Percentiles rank a stretch among this genome's conserved stretches.
phyloP scores from a whole-genome alignment of 1,140 invertebrate species.

The Saxidomus purpurata region DNA sequence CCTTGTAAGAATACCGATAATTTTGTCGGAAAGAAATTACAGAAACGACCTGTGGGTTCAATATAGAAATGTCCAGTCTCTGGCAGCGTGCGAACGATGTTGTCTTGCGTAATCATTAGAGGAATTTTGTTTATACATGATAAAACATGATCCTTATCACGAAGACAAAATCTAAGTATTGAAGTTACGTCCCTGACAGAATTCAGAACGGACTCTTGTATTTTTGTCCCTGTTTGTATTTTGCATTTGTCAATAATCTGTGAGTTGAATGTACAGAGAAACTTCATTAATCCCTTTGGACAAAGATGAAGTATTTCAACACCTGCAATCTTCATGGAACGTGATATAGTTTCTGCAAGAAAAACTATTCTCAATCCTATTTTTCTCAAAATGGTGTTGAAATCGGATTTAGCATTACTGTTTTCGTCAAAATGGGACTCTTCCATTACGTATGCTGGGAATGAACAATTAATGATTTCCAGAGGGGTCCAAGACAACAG shows the following conservation, averaged over 20 bases:
- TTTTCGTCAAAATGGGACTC: neutral
- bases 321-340: neutral
- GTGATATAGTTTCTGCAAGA: neutral
- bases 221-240: neutral
- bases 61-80: neutral
- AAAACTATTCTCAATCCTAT: slow-evolving; percentile 5
- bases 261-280: neutral
- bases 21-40: slow-evolving; percentile 2
- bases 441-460: neutral
- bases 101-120: neutral
- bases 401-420: no score
- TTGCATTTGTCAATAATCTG: neutral
- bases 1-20: no score
- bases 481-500: slow-evolving; percentile 3
- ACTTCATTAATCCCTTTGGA: neutral
- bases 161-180: neutral
- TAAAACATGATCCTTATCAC: neutral
- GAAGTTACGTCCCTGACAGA: neutral
- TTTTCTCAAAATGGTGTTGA: neutral
- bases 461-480: neutral
- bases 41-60: neutral
- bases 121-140: neutral
- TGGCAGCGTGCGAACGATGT: slow-evolving; percentile 2
- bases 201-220: neutral
- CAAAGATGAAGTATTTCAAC: neutral